phyloP scores from a whole-genome alignment of 2,113 vertebrate species.

The Ascaphus truei region DNA sequence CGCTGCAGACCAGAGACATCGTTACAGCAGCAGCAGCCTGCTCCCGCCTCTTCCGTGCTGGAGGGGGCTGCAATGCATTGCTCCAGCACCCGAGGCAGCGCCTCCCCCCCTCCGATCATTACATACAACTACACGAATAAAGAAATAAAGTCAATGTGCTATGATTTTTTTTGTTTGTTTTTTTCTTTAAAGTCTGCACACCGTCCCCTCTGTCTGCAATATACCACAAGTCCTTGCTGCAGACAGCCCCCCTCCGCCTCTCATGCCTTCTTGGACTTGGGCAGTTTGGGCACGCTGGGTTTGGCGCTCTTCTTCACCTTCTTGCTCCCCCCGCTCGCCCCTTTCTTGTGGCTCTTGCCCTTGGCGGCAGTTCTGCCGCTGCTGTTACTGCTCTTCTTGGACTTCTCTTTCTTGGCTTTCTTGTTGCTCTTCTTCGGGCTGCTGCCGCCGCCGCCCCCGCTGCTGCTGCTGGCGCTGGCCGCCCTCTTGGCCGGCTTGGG shows the following conservation, averaged over 20 bases:
- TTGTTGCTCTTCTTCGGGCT: constrained; percentile 44
- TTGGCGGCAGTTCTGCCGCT: constrained; percentile 40
- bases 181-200: no score
- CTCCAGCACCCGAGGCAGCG: not conserved
- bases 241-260: no score
- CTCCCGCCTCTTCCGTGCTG: no score
- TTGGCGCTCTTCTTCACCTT: constrained; percentile 5
- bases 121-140: not conserved
- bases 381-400: no score
- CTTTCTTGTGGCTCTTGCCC: constrained; percentile 53
- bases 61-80: no score
- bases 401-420: constrained; percentile 51
- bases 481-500: no score
- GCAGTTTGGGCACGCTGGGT: not conserved
- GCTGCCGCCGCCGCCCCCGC: constrained; percentile 42
- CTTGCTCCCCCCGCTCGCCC: constrained; percentile 44
- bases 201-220: accelerated
- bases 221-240: no score
- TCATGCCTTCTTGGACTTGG: no score
- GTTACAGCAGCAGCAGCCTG: not conserved
- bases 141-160: no score
- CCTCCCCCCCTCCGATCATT: no score
- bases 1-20: not conserved
- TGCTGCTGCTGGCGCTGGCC: no score
- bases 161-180: no score